Evolutionary conservation across 2,888 invertebrate genomes (phyloP).

Genomic region (Aphodius granarius): DNA sequence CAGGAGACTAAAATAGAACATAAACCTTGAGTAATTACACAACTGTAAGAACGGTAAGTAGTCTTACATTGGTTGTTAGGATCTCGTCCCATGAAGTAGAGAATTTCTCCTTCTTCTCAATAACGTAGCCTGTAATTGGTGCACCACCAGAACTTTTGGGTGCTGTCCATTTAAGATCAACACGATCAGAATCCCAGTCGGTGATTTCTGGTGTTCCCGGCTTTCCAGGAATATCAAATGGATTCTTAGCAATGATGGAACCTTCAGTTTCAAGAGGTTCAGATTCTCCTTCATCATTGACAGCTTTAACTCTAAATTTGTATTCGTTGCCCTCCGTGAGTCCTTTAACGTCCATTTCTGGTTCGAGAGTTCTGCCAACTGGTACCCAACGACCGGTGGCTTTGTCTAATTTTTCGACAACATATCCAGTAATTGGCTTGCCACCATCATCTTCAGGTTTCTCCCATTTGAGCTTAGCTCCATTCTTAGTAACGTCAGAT

Average conservation of each 20-base stretch:
- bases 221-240: constrained; percentile 82
- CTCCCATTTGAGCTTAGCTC: constrained; percentile 90
- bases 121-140: constrained; percentile 81
- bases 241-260: constrained; percentile 92
- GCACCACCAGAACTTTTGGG: constrained; percentile 79
- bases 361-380: constrained; percentile 84
- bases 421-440: constrained; percentile 88
- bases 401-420: constrained; percentile 91
- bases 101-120: constrained; percentile 86
- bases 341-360: constrained; percentile 84
- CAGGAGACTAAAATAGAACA: constrained; percentile 62
- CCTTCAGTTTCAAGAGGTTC: constrained; percentile 92
- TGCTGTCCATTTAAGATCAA: constrained; percentile 82
- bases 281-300: constrained; percentile 94
- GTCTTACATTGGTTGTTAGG: constrained; percentile 67
- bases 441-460: constrained; percentile 96
- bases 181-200: constrained; percentile 88
- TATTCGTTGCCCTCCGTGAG: constrained; percentile 91
- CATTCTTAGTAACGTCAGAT: constrained; percentile 83
- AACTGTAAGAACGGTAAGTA: not conserved
- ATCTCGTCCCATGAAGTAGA: constrained; percentile 81
- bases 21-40: constrained; percentile 4
- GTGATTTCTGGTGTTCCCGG: constrained; percentile 84
- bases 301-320: constrained; percentile 90
- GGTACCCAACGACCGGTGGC: constrained; percentile 93